A percentile compares a stretch with the other conserved stretches of the same genome.
These are phyloP conservation scores for Microcebus ravelobensis DNA, from an alignment of 2,113 vertebrate genomes.

Conservation along the genomic window DNA sequence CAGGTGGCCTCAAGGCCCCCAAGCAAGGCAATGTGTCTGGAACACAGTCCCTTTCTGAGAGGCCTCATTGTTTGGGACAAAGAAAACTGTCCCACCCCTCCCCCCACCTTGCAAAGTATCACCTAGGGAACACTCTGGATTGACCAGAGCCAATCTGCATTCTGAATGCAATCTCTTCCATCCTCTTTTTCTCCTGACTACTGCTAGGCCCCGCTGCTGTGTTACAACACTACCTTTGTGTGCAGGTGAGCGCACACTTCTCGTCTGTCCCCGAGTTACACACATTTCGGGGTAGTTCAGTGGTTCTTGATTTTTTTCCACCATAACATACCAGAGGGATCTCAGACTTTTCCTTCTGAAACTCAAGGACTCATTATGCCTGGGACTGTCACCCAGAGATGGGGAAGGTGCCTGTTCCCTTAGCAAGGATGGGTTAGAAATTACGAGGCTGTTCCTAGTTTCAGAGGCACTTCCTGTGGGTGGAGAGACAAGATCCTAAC, in stretches of 20 bases:
- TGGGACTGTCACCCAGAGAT: not conserved
- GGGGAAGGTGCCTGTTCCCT: not conserved
- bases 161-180: not conserved
- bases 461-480: not conserved
- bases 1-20: not conserved
- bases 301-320: not conserved
- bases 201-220: not conserved
- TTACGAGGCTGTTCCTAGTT: not conserved
- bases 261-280: not conserved
- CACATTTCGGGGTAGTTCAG: not conserved
- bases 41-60: not conserved
- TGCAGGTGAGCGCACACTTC: not conserved
- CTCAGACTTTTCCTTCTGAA: not conserved
- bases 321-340: not conserved
- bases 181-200: not conserved
- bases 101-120: not conserved
- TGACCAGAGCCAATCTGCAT: not conserved
- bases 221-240: no score
- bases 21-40: not conserved
- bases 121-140: not conserved
- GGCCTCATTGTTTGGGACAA: not conserved
- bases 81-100: not conserved
- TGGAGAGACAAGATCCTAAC: not conserved
- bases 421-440: not conserved
- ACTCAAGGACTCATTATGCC: not conserved